Evolutionary conservation across 53 echinoderm and acorn worm species (phyloP).

Genomic region (Echinarachnius parma): DNA sequence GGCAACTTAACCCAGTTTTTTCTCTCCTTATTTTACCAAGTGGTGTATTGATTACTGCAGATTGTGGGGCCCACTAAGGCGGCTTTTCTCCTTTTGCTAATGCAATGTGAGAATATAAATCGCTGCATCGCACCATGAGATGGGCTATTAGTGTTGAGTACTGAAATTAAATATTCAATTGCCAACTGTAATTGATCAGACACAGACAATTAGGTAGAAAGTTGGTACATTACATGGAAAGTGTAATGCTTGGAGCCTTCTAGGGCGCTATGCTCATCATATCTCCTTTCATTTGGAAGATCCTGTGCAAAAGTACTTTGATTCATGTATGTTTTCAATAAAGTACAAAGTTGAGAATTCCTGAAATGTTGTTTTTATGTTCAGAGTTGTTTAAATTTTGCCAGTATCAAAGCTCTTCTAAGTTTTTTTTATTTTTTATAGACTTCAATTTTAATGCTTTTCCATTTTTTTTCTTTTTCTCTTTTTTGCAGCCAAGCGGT

Average conservation of each 20-base stretch:
- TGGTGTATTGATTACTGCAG: slow-evolving; percentile 39
- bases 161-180: slow-evolving; percentile 41
- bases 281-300: too few species aligned
- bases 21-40: too few species aligned
- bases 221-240: slow-evolving; percentile 30
- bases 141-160: slow-evolving; percentile 42
- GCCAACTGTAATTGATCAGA: slow-evolving; percentile 34
- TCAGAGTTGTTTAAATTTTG: too few species aligned
- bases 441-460: not conserved
- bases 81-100: slow-evolving; percentile 32
- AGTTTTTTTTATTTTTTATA: not conserved
- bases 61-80: slow-evolving; percentile 23
- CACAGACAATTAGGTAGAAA: slow-evolving; percentile 14
- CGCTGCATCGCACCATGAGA: slow-evolving; percentile 22
- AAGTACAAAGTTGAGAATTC: too few species aligned
- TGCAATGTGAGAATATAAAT: slow-evolving; percentile 44
- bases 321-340: too few species aligned
- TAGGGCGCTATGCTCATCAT: too few species aligned
- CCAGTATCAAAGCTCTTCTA: not conserved
- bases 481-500: slow-evolving; percentile 70
- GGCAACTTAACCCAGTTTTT: slow-evolving; percentile 50
- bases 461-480: not conserved
- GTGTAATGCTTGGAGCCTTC: too few species aligned
- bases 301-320: too few species aligned
- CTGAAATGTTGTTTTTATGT: too few species aligned